Percentiles rank a stretch among this genome's conserved stretches.
These are phyloP conservation scores for Chelon labrosus DNA, from an alignment of 2,797 vertebrate genomes.

Conservation along the genomic window DNA sequence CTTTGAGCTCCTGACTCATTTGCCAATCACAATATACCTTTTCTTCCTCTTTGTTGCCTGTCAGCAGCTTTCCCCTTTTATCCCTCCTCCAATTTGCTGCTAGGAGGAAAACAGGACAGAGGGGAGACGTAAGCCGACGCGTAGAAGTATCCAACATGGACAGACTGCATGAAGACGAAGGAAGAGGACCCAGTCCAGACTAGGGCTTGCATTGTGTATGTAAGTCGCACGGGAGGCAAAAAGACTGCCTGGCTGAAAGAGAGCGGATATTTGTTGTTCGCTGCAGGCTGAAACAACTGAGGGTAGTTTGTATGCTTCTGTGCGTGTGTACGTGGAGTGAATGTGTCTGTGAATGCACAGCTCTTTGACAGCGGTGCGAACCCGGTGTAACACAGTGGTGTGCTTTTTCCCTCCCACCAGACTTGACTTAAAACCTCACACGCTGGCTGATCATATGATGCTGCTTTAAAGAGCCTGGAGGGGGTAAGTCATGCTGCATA, in stretches of 20 bases:
- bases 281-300: slow-evolving; percentile 49
- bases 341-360: slow-evolving; percentile 36
- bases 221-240: slow-evolving; percentile 38
- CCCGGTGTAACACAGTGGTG: slow-evolving; percentile 36
- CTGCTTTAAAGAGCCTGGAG: slow-evolving; percentile 57
- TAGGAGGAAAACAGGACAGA: slow-evolving; percentile 10
- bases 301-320: slow-evolving; percentile 43
- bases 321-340: slow-evolving; percentile 13
- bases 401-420: slow-evolving; percentile 51
- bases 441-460: slow-evolving; percentile 75
- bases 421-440: slow-evolving; percentile 59
- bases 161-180: slow-evolving; percentile 39
- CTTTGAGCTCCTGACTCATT: slow-evolving; percentile 51
- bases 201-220: slow-evolving; percentile 42
- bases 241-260: slow-evolving; percentile 21
- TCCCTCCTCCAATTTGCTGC: slow-evolving; percentile 22
- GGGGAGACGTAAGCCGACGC: slow-evolving; percentile 18
- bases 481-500: slow-evolving; percentile 74
- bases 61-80: slow-evolving; percentile 32
- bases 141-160: slow-evolving; percentile 43
- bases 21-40: slow-evolving; percentile 63
- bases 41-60: slow-evolving; percentile 48
- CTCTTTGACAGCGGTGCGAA: slow-evolving; percentile 44
- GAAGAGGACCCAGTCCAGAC: slow-evolving; percentile 26
- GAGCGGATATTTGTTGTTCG: slow-evolving; percentile 55